Conservation (phyloP, 2,797 vertebrate species). For the Pipistrellus pygmaeus region DNA sequence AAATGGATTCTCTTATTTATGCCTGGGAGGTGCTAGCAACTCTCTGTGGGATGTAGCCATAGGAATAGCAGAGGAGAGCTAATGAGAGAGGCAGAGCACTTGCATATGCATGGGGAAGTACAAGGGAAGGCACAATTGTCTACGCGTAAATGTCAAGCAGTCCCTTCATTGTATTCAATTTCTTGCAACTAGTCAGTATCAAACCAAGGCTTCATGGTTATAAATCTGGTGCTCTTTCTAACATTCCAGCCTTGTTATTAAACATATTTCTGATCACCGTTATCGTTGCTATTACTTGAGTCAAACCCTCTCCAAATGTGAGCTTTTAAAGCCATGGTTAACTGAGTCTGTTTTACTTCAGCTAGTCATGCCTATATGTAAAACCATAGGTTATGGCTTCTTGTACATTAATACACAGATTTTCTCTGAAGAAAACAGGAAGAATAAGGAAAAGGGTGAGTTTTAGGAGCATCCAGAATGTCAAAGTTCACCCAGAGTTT, state of each 20-base stretch:
- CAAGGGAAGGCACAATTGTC: conserved; percentile 22
- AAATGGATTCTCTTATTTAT: conserved; percentile 72
- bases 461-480: neutral
- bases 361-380: neutral
- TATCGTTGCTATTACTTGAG: neutral
- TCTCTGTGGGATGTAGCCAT: conserved; percentile 10
- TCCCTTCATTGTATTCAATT: neutral
- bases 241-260: neutral
- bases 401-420: neutral
- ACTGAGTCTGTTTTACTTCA: neutral
- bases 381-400: neutral
- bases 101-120: conserved; percentile 22
- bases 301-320: neutral
- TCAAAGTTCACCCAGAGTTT: neutral
- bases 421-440: neutral
- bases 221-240: neutral
- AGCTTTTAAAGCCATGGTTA: neutral
- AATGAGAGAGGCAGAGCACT: conserved; percentile 52
- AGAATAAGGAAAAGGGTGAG: neutral
- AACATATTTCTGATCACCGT: neutral
- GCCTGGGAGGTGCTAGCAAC: conserved; percentile 33
- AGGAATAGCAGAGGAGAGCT: conserved; percentile 11
- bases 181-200: neutral
- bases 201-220: neutral
- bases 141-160: neutral